Conservation (phyloP, 1,140 invertebrate genomes). For the Macrotrachela quadricornifera region DNA sequence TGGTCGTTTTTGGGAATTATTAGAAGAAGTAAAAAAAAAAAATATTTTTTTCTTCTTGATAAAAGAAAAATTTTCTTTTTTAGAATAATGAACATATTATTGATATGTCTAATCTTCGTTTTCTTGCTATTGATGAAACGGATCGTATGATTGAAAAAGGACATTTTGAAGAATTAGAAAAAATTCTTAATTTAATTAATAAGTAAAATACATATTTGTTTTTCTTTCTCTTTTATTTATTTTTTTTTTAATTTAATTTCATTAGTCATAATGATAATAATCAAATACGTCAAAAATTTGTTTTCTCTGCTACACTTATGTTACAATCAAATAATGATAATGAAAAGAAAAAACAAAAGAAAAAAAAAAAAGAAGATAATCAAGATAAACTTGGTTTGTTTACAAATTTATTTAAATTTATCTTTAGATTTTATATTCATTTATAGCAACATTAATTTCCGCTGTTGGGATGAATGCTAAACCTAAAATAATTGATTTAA, state of each 20-base stretch:
- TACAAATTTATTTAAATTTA: background rate
- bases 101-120: background rate
- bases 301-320: conserved; percentile 91
- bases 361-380: background rate
- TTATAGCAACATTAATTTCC: conserved; percentile 29
- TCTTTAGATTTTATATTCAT: background rate
- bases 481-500: conserved; percentile 80
- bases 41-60: too few species aligned
- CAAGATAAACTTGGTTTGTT: too few species aligned
- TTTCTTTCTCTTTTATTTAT: background rate
- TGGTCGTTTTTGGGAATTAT: conserved; percentile 5
- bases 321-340: background rate
- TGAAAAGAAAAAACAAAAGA: background rate
- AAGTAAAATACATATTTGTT: background rate
- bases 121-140: conserved; percentile 53
- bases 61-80: too few species aligned
- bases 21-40: background rate
- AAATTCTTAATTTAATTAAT: conserved; percentile 58
- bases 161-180: conserved; percentile 75
- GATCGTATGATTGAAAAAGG: conserved; percentile 90
- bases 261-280: conserved; percentile 84
- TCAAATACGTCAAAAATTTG: conserved; percentile 59
- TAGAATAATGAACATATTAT: too few species aligned
- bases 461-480: conserved; percentile 41
- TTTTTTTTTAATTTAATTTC: conserved; percentile 16